Conservation (phyloP, 1,140 invertebrate genomes). For the Bombus sylvicola region DNA sequence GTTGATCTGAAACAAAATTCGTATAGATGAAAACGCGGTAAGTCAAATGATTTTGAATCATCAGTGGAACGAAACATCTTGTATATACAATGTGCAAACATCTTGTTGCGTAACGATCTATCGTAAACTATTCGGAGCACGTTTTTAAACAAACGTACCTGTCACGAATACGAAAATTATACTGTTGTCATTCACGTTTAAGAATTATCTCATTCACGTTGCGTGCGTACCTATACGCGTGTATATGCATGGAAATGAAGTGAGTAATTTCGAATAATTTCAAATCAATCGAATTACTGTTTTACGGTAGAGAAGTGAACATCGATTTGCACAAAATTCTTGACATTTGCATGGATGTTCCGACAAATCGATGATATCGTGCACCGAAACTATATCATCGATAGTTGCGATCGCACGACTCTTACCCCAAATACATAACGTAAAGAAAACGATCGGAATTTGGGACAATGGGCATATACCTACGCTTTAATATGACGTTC, state of each 20-base stretch:
- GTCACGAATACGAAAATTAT: neutral
- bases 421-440: neutral
- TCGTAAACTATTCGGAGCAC: neutral
- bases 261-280: neutral
- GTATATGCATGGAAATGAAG: neutral
- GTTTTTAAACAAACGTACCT: neutral
- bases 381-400: neutral
- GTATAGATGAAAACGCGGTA: neutral
- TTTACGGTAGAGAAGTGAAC: neutral
- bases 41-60: neutral
- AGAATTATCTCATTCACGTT: neutral
- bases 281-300: neutral
- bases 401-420: neutral
- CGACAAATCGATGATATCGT: neutral
- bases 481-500: conserved; percentile 55
- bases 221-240: neutral
- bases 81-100: neutral
- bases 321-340: neutral
- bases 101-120: neutral
- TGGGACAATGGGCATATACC: conserved; percentile 48
- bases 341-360: neutral
- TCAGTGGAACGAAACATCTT: neutral
- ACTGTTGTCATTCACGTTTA: neutral
- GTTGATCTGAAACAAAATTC: neutral
- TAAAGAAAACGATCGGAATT: conserved; percentile 42